phyloP scores from a whole-genome alignment of 2,113 vertebrate genomes.

The Bos javanicus region DNA sequence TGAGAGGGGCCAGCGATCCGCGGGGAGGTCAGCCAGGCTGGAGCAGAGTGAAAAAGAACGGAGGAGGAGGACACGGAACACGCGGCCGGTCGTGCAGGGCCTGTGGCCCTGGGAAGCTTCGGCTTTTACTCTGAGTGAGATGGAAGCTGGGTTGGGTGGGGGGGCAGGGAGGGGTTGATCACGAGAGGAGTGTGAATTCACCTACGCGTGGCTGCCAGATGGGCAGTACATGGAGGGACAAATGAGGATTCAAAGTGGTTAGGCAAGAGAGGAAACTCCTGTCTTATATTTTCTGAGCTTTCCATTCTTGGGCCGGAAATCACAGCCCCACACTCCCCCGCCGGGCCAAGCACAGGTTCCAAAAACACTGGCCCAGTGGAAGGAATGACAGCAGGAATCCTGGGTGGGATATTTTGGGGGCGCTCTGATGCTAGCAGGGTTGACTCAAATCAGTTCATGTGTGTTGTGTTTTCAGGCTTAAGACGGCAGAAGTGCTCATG shows the following conservation, averaged over 20 bases:
- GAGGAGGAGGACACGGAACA: background rate
- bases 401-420: background rate
- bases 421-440: background rate
- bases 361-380: background rate
- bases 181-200: too few relatives aligned
- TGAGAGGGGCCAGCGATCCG: background rate
- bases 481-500: background rate
- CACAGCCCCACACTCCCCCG: rapidly evolving
- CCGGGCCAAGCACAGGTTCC: background rate
- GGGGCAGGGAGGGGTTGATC: background rate
- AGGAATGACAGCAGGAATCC: background rate
- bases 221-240: background rate
- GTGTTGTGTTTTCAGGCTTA: background rate
- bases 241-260: background rate
- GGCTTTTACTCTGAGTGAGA: background rate
- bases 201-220: background rate
- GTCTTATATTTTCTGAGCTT: background rate
- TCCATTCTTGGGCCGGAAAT: background rate
- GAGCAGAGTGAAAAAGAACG: background rate
- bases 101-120: background rate
- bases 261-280: background rate
- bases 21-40: background rate
- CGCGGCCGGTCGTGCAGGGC: background rate
- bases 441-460: background rate
- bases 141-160: background rate